Evolutionary conservation across 2,797 vertebrate genomes (phyloP).

Genomic region (Rousettus madagascariensis): DNA sequence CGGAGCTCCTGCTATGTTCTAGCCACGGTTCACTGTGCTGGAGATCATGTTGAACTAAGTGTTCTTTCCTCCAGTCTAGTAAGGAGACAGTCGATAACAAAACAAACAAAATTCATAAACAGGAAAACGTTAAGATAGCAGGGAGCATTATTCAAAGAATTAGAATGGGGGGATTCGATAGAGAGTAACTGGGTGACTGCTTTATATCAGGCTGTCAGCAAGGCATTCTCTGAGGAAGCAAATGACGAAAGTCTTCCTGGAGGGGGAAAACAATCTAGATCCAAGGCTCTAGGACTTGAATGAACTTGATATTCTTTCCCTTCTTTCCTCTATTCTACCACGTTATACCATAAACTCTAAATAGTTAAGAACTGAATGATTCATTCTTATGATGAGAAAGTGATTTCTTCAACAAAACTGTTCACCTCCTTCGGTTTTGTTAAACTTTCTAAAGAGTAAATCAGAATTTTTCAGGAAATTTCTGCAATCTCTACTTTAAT

Average conservation of each 20-base stretch:
- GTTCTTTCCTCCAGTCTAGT: background rate
- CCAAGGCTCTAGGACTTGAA: background rate
- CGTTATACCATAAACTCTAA: background rate
- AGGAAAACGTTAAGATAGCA: background rate
- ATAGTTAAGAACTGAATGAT: background rate
- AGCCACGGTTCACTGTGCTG: background rate
- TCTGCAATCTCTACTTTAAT: background rate
- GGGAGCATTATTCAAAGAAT: background rate
- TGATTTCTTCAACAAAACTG: background rate
- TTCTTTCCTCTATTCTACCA: background rate
- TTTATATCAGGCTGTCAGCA: background rate
- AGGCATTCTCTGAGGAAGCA: background rate
- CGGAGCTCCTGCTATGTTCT: background rate
- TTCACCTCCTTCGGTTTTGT: background rate
- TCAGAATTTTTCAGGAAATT: conserved; percentile 10
- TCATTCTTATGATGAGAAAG: background rate
- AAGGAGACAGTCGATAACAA: background rate
- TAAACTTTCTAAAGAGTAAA: background rate
- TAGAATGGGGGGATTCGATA: background rate
- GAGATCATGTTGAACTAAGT: background rate
- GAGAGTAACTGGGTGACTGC: background rate
- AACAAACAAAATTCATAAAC: conserved; percentile 15
- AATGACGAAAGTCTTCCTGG: background rate
- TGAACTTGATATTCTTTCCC: background rate
- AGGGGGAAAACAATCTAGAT: background rate